Conservation (phyloP, 1,140 invertebrate genomes). For the Nasonia longicornis region DNA sequence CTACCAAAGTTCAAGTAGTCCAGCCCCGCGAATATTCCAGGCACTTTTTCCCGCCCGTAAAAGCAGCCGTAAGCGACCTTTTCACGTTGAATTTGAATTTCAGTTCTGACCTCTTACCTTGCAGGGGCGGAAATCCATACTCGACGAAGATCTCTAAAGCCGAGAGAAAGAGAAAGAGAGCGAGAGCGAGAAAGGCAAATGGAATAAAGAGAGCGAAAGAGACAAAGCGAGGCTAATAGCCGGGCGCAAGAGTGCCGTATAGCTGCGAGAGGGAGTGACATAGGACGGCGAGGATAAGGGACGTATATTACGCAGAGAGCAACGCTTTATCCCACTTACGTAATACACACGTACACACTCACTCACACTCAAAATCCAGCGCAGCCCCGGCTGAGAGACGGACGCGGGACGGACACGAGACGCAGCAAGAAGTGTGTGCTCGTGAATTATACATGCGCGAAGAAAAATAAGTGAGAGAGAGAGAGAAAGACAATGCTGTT, state of each 20-base stretch:
- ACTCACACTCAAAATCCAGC: no score
- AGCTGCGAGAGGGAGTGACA: background rate
- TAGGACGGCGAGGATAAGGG: background rate
- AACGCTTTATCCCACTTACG: background rate
- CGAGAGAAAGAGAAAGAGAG: conserved; percentile 23
- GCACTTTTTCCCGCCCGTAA: conserved; percentile 24
- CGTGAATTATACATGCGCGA: background rate
- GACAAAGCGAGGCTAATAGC: background rate
- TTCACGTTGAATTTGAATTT: conserved; percentile 47
- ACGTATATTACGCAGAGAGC: background rate
- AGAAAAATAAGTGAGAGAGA: background rate
- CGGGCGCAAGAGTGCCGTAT: background rate
- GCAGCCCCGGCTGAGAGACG: no score
- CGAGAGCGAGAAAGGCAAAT: background rate
- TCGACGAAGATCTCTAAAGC: conserved; percentile 55
- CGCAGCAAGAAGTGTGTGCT: no score
- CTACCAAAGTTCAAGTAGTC: background rate
- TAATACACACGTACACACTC: background rate
- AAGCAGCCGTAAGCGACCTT: background rate
- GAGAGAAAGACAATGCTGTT: background rate
- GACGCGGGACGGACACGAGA: no score
- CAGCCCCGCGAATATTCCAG: background rate
- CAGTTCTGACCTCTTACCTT: conserved; percentile 56
- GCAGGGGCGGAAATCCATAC: conserved; percentile 56
- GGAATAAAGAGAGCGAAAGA: conserved; percentile 1